These are phyloP conservation scores for Oryzias celebensis DNA, from an alignment of 2,113 vertebrate species.

Conservation along the genomic window DNA sequence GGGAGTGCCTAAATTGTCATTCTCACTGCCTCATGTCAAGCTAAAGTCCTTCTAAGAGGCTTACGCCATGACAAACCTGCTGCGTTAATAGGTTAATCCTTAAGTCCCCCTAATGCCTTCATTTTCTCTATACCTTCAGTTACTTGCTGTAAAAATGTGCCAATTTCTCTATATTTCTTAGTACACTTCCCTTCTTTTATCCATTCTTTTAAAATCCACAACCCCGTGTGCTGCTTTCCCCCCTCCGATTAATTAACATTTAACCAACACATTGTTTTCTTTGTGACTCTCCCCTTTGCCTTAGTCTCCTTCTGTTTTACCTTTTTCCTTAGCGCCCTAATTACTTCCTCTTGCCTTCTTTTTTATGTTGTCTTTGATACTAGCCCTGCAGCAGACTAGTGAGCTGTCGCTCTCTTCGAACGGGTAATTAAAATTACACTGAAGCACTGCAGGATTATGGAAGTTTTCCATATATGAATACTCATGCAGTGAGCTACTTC, in stretches of 20 bases:
- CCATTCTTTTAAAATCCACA: conserved; percentile 28
- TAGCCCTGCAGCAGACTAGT: conserved; percentile 27
- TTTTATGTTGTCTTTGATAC: conserved; percentile 42
- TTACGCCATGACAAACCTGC: conserved; percentile 64
- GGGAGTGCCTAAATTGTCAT: conserved; percentile 66
- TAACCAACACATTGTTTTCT: conserved; percentile 57
- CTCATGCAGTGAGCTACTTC: too few relatives aligned
- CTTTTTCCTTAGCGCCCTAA: conserved; percentile 10
- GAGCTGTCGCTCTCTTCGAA: conserved; percentile 28
- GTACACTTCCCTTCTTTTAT: conserved; percentile 28
- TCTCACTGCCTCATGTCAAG: conserved; percentile 44
- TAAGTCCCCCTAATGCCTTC: conserved; percentile 41
- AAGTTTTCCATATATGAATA: conserved; percentile 31
- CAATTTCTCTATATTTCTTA: conserved; percentile 3
- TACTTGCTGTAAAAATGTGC: conserved; percentile 27
- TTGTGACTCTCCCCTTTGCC: conserved; percentile 23
- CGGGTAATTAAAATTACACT: conserved; percentile 51
- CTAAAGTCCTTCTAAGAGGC: conserved; percentile 64
- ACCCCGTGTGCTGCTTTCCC: conserved; percentile 11
- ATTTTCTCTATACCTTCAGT: conserved; percentile 23
- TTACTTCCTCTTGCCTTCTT: conserved; percentile 24
- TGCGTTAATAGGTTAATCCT: conserved; percentile 62
- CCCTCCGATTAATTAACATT: conserved; percentile 57
- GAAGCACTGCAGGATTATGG: conserved; percentile 18
- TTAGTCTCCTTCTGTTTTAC: not conserved